Evolutionary conservation across 2,113 vertebrate species (phyloP), one percentile per base, ranked within the genome.

Genomic region (Regulus satrapa): DNA sequence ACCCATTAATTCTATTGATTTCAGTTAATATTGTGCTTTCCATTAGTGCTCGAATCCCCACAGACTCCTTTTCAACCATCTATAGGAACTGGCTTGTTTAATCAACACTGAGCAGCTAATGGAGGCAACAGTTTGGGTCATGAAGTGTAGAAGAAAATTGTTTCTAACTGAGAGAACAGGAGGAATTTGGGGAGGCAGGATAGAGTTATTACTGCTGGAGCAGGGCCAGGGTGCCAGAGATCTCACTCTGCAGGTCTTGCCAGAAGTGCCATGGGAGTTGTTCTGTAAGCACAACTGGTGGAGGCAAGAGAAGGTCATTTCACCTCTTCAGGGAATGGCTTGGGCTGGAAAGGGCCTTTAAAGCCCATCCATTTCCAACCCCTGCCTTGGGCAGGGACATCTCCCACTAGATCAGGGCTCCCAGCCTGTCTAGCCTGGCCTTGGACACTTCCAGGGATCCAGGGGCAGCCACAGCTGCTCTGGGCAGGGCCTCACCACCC

Each of bases 1-100:
- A 97, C 94, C 94, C 97, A 89, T 97, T 96, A 95, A 94, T 97
- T 95, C 90, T 85, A 96, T 95, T 74, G 96, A 97, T 97, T 93
- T 85, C 92, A 75, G 92, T 96, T 94, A 96, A 95, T 92, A 94
- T 69, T 58, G 52, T 56, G 45, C 86, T 67, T 91, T 72, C 62
- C 82, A 84, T 92, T 82, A 82, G 68, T 32, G 67, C 82, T 80
- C 1, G 0, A 52, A 45, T 92, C 94, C 94, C 85, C 63, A 45
- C 8, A 8, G 96, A 95, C 64, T 86, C 63, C 72, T 88, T 80
- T 51, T 72, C 80, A 55, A n/a, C 52, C 72, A 58, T 56, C 80
- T 51, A 48, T 23, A 92, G 93, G 79, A 92, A 64, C 81, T 29
- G 81, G 66, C 73, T 95, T 95, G 96, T 95, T 97, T 96, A 97